These are phyloP conservation scores for Malacoraja senta DNA, from an alignment of 2,797 vertebrate species.

Conservation along the genomic window DNA sequence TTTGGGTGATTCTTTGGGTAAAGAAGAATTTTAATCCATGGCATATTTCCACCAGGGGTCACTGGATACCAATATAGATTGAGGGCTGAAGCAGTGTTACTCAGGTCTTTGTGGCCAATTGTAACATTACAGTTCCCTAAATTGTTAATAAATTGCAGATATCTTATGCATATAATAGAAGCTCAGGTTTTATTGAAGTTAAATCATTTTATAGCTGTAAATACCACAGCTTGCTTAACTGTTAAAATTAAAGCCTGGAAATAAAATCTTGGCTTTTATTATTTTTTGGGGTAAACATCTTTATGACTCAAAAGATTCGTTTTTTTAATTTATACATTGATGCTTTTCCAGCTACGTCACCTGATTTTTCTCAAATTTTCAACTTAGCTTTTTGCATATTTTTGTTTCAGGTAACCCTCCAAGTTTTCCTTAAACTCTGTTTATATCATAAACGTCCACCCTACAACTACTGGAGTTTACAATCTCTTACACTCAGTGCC, in stretches of 20 bases:
- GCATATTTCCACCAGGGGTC: background rate
- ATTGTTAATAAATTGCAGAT: background rate
- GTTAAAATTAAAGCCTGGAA: background rate
- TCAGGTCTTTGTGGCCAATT: background rate
- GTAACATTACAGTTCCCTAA: background rate
- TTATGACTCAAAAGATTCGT: background rate
- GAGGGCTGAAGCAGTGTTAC: background rate
- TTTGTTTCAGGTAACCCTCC: background rate
- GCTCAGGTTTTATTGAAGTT: background rate
- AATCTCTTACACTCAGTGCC: background rate
- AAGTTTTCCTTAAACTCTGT: background rate
- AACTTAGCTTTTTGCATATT: background rate
- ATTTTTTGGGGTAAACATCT: background rate
- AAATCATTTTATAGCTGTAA: background rate
- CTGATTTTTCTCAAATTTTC: background rate
- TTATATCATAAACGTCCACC: background rate
- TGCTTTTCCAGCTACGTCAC: background rate
- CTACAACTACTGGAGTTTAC: background rate
- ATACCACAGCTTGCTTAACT: background rate
- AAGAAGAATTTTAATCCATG: background rate
- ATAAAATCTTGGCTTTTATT: background rate
- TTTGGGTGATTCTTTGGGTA: background rate
- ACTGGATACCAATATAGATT: background rate
- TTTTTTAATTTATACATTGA: background rate
- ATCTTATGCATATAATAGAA: background rate